phyloP scores from a whole-genome alignment of 2,797 vertebrate genomes.

The Columba guinea region DNA sequence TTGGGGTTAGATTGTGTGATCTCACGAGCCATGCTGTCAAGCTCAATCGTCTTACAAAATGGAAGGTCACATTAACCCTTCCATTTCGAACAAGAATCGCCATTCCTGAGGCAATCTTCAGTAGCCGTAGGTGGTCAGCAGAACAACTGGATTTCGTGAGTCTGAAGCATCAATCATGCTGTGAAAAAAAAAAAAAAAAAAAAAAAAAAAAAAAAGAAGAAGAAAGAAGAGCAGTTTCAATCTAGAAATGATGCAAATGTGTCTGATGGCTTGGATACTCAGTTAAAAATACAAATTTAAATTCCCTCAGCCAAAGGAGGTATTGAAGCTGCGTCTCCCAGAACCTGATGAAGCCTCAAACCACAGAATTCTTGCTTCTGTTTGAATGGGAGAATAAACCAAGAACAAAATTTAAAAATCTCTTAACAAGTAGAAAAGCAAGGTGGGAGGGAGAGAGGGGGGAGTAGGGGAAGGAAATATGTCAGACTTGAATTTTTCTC shows the following conservation, averaged over 20 bases:
- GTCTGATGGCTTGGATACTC: background rate
- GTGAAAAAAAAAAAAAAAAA: background rate
- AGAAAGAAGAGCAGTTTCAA: background rate
- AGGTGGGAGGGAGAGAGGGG: rapidly evolving
- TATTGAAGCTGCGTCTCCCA: background rate
- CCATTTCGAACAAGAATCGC: background rate
- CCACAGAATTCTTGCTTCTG: background rate
- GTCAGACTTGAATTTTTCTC: background rate
- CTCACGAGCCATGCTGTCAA: background rate
- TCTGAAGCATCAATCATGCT: background rate
- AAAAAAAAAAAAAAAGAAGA: background rate
- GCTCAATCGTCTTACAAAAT: background rate
- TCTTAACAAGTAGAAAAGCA: background rate
- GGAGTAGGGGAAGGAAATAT: too few relatives aligned
- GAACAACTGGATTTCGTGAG: background rate
- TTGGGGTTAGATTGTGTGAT: background rate
- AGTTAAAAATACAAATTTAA: background rate
- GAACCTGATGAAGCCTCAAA: background rate
- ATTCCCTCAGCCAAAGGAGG: background rate
- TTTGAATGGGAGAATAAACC: background rate
- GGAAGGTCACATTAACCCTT: background rate
- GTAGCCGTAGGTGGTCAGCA: background rate
- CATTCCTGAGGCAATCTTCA: background rate
- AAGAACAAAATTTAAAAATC: background rate
- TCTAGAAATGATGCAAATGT: background rate